These are phyloP conservation scores for Entomobrya proxima DNA, from an alignment of 2,888 invertebrate species.

Conservation along the genomic window DNA sequence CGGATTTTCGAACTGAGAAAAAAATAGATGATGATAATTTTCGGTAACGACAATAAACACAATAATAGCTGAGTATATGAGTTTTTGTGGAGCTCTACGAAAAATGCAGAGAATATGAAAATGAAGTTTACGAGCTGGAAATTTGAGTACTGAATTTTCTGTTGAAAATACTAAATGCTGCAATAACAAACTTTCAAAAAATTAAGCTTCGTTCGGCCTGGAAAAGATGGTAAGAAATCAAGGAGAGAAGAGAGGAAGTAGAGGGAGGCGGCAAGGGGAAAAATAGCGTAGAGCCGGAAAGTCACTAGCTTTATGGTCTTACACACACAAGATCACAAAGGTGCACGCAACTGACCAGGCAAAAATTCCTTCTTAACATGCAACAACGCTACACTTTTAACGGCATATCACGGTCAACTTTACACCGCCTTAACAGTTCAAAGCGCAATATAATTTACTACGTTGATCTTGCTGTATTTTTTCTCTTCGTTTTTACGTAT, in stretches of 20 bases:
- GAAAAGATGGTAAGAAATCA: constrained; percentile 70
- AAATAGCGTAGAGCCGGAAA: constrained; percentile 41
- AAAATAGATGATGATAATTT: background rate
- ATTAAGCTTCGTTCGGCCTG: background rate
- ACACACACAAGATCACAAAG: constrained; percentile 48
- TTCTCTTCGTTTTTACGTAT: background rate
- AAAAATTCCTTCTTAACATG: constrained; percentile 67
- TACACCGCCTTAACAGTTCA: background rate
- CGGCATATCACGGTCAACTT: background rate
- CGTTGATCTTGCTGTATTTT: constrained; percentile 36
- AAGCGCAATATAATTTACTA: constrained; percentile 5
- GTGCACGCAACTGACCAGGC: constrained; percentile 62
- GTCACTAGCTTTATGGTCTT: constrained; percentile 46
- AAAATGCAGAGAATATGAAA: constrained; percentile 27
- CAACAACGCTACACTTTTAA: constrained; percentile 26
- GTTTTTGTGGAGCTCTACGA: background rate
- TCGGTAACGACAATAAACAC: constrained; percentile 30
- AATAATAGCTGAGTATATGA: background rate
- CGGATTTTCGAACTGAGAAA: background rate
- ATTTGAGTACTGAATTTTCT: constrained; percentile 63
- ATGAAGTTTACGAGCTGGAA: constrained; percentile 72
- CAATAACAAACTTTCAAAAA: constrained; percentile 68
- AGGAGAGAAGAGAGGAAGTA: constrained; percentile 34
- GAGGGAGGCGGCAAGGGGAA: constrained; percentile 35
- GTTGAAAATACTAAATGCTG: constrained; percentile 36